Conservation (phyloP, 1,140 invertebrate species). For the Papilio polytes region DNA sequence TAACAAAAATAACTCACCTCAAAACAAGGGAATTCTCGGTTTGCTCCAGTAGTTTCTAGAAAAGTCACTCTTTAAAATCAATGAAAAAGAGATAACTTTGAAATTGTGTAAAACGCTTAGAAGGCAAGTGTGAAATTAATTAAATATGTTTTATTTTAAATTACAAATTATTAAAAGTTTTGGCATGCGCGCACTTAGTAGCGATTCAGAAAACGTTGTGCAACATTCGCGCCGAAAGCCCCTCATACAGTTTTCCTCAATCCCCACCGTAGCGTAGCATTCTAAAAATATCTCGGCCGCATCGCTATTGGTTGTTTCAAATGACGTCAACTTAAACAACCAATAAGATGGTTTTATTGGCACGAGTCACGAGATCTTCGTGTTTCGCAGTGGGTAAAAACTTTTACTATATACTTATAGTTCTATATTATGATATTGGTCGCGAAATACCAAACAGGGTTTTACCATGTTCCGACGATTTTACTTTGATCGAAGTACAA, state of each 20-base stretch:
- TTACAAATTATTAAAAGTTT: slow-evolving; percentile 41
- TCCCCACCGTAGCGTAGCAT: slow-evolving; percentile 64
- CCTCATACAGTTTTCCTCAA: slow-evolving; percentile 70
- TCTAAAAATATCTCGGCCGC: slow-evolving; percentile 75
- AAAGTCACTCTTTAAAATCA: slow-evolving; percentile 61
- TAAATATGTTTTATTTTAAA: neutral
- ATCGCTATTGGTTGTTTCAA: slow-evolving; percentile 57
- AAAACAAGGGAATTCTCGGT: slow-evolving; percentile 51
- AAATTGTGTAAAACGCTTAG: slow-evolving; percentile 40
- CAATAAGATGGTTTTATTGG: slow-evolving; percentile 58
- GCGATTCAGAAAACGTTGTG: slow-evolving; percentile 74
- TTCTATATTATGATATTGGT: slow-evolving; percentile 45
- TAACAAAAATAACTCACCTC: slow-evolving; percentile 53
- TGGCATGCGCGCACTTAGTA: slow-evolving; percentile 50
- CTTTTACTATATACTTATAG: neutral
- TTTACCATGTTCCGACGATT: slow-evolving; percentile 25
- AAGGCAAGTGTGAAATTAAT: neutral
- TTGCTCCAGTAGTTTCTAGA: slow-evolving; percentile 42
- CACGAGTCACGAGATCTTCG: slow-evolving; percentile 71
- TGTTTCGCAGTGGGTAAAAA: slow-evolving; percentile 49
- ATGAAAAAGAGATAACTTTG: slow-evolving; percentile 60
- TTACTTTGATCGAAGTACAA: neutral
- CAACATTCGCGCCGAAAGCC: slow-evolving; percentile 59
- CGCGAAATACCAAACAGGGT: slow-evolving; percentile 44
- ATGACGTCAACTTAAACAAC: slow-evolving; percentile 71